phyloP scores from a whole-genome alignment of 2,888 invertebrate genomes.

The Liodrosophila aerea region DNA sequence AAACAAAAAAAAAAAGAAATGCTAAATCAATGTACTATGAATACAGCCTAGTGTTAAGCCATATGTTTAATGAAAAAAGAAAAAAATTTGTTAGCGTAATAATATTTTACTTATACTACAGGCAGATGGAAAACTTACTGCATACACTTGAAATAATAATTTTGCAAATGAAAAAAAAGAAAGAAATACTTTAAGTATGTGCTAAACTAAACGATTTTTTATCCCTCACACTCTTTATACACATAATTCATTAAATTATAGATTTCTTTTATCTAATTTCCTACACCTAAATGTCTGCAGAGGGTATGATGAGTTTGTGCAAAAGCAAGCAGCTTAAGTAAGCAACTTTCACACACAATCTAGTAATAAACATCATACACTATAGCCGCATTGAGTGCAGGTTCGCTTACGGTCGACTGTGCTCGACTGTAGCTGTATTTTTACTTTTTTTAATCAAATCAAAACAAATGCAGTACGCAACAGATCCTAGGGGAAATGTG shows the following conservation, averaged over 20 bases:
- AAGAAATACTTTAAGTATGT: constrained; percentile 48
- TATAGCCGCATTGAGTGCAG: no score
- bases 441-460: no score
- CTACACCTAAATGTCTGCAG: no score
- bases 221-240: not conserved
- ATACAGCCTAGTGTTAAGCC: constrained; percentile 39
- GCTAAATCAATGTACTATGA: constrained; percentile 67
- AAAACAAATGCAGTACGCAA: constrained; percentile 28
- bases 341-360: no score
- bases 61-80: constrained; percentile 24
- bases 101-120: not conserved
- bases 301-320: no score
- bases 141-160: constrained; percentile 1
- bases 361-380: no score
- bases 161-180: constrained; percentile 3
- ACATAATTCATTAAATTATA: not conserved
- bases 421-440: no score
- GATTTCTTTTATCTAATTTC: not conserved
- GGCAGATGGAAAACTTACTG: no score
- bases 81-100: not conserved
- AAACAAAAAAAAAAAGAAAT: constrained; percentile 16
- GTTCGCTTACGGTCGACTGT: no score
- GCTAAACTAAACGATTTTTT: constrained; percentile 38
- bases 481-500: no score
- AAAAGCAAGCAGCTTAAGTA: no score